phyloP scores from a whole-genome alignment of 2,888 invertebrate genomes.

The Cheilosia scutellata region DNA sequence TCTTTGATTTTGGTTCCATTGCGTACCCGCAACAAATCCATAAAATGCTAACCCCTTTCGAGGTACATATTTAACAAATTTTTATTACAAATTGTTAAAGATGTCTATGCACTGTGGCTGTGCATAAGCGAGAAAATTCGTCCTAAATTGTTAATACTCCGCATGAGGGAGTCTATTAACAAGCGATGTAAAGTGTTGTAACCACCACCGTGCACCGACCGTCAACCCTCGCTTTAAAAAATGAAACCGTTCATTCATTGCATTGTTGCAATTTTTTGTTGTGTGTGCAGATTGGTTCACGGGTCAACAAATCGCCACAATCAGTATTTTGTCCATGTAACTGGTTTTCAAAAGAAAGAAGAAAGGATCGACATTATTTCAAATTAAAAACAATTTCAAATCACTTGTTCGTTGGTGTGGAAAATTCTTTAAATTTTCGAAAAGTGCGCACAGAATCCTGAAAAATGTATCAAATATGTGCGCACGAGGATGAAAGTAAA shows the following conservation, averaged over 20 bases:
- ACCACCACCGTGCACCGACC: not conserved
- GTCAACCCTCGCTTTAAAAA: constrained; percentile 40
- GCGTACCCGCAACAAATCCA: constrained; percentile 36
- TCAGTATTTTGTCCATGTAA: constrained; percentile 10
- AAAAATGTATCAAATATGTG: constrained; percentile 3
- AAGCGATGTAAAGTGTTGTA: constrained; percentile 17
- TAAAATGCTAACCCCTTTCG: constrained; percentile 35
- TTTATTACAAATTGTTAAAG: constrained; percentile 29
- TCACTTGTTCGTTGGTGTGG: constrained; percentile 41
- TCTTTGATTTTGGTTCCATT: not conserved
- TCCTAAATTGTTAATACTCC: not conserved
- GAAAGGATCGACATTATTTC: not conserved
- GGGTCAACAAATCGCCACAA: constrained; percentile 53
- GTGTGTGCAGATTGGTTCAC: constrained; percentile 51
- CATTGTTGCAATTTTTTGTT: constrained; percentile 41
- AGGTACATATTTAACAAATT: constrained; percentile 12
- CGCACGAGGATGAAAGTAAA: constrained; percentile 7
- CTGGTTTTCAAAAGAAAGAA: not conserved
- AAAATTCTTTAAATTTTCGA: constrained; percentile 33
- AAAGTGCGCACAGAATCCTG: constrained; percentile 2
- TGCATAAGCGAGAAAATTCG: constrained; percentile 19
- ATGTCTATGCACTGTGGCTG: constrained; percentile 1
- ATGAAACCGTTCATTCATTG: not conserved
- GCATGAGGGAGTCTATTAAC: constrained; percentile 7
- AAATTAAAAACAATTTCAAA: constrained; percentile 32